Conservation (phyloP, 2,113 vertebrate species). For the Scortum barcoo region DNA sequence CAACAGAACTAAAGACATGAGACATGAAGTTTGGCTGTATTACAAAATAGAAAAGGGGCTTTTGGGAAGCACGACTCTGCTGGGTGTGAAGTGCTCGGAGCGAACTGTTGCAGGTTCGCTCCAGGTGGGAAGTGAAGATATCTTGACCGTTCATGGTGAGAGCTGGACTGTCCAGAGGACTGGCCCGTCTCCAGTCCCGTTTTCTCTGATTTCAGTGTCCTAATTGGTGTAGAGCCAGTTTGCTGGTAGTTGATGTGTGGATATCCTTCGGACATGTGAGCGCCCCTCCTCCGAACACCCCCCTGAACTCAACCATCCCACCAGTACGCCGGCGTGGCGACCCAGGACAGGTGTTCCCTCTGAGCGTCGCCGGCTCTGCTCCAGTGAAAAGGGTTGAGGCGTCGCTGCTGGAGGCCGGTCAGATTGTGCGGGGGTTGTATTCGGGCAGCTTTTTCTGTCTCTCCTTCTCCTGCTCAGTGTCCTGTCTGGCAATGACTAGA, state of each 20-base stretch:
- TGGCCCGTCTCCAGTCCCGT: conserved; percentile 27
- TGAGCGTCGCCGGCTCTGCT: conserved; percentile 68
- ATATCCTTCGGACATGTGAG: conserved; percentile 35
- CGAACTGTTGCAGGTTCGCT: conserved; percentile 49
- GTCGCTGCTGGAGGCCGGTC: conserved; percentile 60
- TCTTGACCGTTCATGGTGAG: conserved; percentile 22
- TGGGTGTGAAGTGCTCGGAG: conserved; percentile 68
- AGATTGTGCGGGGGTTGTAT: conserved; percentile 96
- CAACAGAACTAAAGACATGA: conserved; percentile 32
- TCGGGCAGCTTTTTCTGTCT: conserved; percentile 93
- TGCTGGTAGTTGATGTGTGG: conserved; percentile 67
- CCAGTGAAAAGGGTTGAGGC: conserved; percentile 29
- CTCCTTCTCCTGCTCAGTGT: conserved; percentile 90
- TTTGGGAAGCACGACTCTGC: conserved; percentile 67
- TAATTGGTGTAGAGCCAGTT: conserved; percentile 56
- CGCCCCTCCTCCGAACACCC: conserved; percentile 43
- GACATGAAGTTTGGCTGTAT: conserved; percentile 42
- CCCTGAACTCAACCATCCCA: conserved; percentile 52
- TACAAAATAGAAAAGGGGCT: conserved; percentile 61
- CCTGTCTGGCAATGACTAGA: conserved; percentile 92
- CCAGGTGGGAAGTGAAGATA: conserved; percentile 30
- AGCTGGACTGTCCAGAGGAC: conserved; percentile 32
- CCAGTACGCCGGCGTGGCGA: conserved; percentile 26
- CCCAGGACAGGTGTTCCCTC: conserved; percentile 57
- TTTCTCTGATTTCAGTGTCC: conserved; percentile 50